Conservation (phyloP, 1,140 invertebrate genomes). For the Nomia melanderi region DNA sequence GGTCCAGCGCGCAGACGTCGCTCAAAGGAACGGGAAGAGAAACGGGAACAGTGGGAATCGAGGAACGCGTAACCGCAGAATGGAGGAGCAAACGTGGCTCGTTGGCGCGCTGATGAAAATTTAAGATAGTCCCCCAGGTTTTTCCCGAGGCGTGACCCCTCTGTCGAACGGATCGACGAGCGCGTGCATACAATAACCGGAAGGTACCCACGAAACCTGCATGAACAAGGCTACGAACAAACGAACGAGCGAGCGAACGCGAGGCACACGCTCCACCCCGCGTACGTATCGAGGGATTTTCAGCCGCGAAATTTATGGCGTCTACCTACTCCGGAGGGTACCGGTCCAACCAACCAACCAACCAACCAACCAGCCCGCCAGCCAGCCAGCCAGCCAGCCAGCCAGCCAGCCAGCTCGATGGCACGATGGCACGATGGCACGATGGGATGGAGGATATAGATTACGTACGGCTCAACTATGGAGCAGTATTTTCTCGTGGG, state of each 20-base stretch:
- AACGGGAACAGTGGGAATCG: background rate
- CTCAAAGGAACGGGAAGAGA: no score
- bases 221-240: slow-evolving; percentile 31
- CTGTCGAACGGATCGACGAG: slow-evolving; percentile 23
- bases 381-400: slow-evolving; percentile 27
- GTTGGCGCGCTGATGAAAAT: slow-evolving; percentile 18
- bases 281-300: slow-evolving; percentile 64
- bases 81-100: background rate
- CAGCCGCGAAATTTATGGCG: slow-evolving; percentile 65
- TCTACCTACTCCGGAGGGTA: slow-evolving; percentile 53
- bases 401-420: background rate
- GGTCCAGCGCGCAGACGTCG: no score
- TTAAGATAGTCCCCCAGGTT: slow-evolving; percentile 25
- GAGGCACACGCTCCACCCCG: slow-evolving; percentile 9
- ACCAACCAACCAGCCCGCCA: slow-evolving; percentile 29
- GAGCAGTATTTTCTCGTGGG: slow-evolving; percentile 54
- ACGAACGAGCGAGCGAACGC: slow-evolving; percentile 34
- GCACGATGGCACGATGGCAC: slow-evolving; percentile 27
- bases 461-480: slow-evolving; percentile 64
- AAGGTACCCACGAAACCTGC: slow-evolving; percentile 30
- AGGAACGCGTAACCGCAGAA: background rate
- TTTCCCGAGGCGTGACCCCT: background rate
- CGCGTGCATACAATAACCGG: slow-evolving; percentile 2
- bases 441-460: slow-evolving; percentile 58
- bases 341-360: background rate